Percentiles rank a stretch among this genome's conserved stretches.
Evolutionary conservation across 2,113 vertebrate genomes (phyloP).

Genomic region (Sander lucioperca): DNA sequence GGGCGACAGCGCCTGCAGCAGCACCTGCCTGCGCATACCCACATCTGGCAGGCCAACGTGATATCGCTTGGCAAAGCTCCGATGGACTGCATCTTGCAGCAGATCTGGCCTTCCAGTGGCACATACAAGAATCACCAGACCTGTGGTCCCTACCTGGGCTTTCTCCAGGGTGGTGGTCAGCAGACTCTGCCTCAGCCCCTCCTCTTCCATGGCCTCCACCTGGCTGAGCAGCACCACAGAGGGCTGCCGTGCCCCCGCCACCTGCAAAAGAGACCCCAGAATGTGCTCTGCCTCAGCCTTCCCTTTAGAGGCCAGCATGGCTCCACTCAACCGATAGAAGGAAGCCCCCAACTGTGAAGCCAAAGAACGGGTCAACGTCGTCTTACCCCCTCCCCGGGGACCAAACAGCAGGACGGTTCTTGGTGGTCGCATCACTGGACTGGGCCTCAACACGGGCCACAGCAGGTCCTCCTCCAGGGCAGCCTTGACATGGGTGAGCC

Average conservation of each 20-base stretch:
- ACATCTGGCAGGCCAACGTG: constrained; percentile 90
- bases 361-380: constrained; percentile 90
- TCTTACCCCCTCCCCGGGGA: constrained; percentile 91
- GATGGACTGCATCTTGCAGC: constrained; percentile 91
- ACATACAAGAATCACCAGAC: constrained; percentile 88
- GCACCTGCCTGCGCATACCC: constrained; percentile 88
- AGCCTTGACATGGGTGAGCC: constrained; percentile 90
- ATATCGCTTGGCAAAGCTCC: constrained; percentile 91
- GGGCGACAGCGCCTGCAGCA: constrained; percentile 89
- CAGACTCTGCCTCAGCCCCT: constrained; percentile 87
- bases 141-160: constrained; percentile 83
- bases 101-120: constrained; percentile 90
- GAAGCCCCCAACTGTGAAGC: constrained; percentile 94
- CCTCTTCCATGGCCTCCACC: constrained; percentile 88
- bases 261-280: constrained; percentile 89
- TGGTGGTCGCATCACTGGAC: constrained; percentile 80
- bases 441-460: constrained; percentile 91
- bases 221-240: constrained; percentile 92
- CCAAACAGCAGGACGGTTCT: constrained; percentile 94
- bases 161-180: constrained; percentile 90
- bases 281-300: constrained; percentile 92
- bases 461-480: constrained; percentile 94
- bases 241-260: constrained; percentile 88
- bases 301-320: constrained; percentile 88
- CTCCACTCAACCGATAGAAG: constrained; percentile 88